A percentile compares a stretch with the other conserved stretches of the same genome.
phyloP scores from a whole-genome alignment of 2,888 invertebrate species.

The Dryadula phaetusa region DNA sequence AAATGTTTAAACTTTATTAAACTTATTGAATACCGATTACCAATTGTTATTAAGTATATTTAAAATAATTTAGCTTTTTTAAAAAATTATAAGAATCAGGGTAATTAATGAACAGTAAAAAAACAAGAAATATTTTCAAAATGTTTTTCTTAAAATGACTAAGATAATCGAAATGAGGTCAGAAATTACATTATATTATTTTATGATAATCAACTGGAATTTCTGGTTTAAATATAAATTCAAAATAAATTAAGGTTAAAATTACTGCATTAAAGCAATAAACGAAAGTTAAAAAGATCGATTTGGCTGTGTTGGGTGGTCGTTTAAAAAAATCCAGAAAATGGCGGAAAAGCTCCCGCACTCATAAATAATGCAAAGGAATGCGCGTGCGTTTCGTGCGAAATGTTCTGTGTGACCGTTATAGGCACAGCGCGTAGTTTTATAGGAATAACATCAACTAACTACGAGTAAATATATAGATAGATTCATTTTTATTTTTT shows the following conservation, averaged over 20 bases:
- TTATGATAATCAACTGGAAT: not conserved
- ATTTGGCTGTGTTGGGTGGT: conserved; percentile 45
- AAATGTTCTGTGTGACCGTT: conserved; percentile 60
- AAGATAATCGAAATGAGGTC: conserved; percentile 19
- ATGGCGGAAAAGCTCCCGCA: conserved; percentile 70
- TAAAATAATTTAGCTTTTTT: not conserved
- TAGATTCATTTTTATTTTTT: too few species aligned
- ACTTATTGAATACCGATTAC: not conserved
- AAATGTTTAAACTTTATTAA: conserved; percentile 1
- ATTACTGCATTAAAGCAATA: not conserved
- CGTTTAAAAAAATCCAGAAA: conserved; percentile 62
- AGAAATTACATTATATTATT: not conserved
- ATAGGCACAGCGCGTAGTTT: conserved; percentile 29
- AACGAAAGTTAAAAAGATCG: conserved; percentile 28
- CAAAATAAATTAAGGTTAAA: not conserved
- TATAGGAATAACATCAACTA: conserved; percentile 22
- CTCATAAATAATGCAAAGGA: conserved; percentile 76
- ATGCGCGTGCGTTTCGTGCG: conserved; percentile 69
- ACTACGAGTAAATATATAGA: too few species aligned
- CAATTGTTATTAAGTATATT: not conserved
- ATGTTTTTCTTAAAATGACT: conserved; percentile 14
- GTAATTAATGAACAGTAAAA: conserved; percentile 5
- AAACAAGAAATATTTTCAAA: conserved; percentile 5
- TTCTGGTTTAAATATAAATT: not conserved
- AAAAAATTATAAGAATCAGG: not conserved